These are phyloP conservation scores for Xiphydria camelus DNA, from an alignment of 2,888 invertebrate species.

Conservation along the genomic window DNA sequence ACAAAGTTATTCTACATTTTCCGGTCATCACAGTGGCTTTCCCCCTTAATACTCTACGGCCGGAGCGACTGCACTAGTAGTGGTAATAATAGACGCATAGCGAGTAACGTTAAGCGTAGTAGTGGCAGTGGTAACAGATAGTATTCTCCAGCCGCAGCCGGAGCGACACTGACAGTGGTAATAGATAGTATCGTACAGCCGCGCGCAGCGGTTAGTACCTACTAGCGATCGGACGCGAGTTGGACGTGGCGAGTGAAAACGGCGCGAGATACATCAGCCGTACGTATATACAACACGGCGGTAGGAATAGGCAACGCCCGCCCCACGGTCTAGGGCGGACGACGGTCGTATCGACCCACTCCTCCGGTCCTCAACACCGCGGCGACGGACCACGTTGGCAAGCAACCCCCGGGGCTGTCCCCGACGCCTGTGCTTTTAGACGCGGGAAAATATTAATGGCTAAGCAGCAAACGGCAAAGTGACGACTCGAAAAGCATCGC, in stretches of 20 bases:
- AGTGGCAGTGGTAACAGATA: neutral
- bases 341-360: conserved; percentile 30
- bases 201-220: neutral
- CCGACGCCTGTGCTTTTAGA: neutral
- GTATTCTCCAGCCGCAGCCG: neutral
- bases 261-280: neutral
- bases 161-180: neutral
- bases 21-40: no score
- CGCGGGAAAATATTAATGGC: neutral
- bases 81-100: neutral
- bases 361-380: conserved; percentile 3
- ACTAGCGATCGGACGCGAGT: neutral
- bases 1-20: no score
- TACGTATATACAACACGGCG: no score
- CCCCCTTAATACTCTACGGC: no score
- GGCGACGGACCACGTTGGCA: neutral
- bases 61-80: no score
- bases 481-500: neutral
- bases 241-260: neutral
- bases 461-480: neutral
- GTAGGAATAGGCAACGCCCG: conserved; percentile 25
- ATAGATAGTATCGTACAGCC: neutral
- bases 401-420: neutral
- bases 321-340: conserved; percentile 18
- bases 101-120: neutral